phyloP scores from a whole-genome alignment of 2,888 invertebrate genomes.

The Tholera decimalis region DNA sequence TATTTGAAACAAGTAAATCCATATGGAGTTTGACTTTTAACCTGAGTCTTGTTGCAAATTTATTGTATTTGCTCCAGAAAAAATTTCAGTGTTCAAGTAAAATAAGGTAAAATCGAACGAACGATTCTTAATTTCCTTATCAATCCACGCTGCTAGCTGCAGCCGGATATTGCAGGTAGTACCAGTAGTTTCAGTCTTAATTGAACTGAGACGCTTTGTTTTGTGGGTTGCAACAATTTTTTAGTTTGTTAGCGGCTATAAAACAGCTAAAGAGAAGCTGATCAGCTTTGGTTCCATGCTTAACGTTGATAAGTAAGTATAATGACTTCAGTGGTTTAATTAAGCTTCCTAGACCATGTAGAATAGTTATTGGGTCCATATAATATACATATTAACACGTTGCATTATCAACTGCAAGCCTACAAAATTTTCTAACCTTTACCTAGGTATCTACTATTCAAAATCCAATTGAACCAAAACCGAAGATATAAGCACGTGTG shows the following conservation, averaged over 20 bases:
- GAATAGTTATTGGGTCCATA: background rate
- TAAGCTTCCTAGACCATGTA: background rate
- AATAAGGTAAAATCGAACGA: background rate
- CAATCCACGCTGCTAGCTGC: background rate
- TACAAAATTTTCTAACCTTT: no score
- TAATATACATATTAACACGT: background rate
- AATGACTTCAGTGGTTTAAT: background rate
- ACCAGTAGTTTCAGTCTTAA: slow-evolving; percentile 1
- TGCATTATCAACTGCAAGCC: background rate
- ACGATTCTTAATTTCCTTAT: background rate
- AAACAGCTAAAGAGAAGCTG: background rate
- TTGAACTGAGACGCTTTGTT: background rate
- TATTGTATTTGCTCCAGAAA: no score
- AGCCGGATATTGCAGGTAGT: slow-evolving; percentile 35
- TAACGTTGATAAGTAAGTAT: background rate
- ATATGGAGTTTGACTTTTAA: no score
- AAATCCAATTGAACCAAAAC: no score
- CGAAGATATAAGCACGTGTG: no score
- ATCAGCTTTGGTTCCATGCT: background rate
- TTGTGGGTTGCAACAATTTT: background rate
- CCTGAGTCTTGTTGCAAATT: no score
- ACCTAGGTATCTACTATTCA: no score
- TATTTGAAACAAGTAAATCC: no score
- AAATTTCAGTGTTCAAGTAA: no score
- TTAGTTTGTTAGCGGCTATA: background rate